phyloP scores from a whole-genome alignment of 2,888 invertebrate genomes.

The Drosophila neonasuta region DNA sequence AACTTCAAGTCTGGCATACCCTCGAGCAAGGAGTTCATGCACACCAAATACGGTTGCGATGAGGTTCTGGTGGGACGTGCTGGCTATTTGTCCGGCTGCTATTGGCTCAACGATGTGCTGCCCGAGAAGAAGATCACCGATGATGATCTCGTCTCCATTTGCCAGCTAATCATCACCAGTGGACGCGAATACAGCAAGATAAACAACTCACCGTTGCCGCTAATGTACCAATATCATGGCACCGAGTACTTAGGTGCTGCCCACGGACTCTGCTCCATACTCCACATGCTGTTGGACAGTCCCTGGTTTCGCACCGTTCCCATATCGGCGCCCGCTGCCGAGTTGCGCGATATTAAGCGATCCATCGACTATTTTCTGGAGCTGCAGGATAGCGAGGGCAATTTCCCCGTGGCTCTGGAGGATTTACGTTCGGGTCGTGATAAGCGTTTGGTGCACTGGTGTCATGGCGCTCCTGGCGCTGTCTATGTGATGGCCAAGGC shows the following conservation, averaged over 20 bases:
- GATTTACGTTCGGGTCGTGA: slow-evolving; percentile 83
- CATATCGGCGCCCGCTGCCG: slow-evolving; percentile 71
- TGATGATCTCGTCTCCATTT: slow-evolving; percentile 85
- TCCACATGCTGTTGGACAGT: slow-evolving; percentile 86
- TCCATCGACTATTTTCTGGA: slow-evolving; percentile 86
- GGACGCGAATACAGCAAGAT: slow-evolving; percentile 87
- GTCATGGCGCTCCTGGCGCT: slow-evolving; percentile 93
- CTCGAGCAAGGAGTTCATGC: slow-evolving; percentile 83
- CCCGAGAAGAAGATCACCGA: slow-evolving; percentile 77
- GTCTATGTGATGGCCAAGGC: slow-evolving; percentile 92
- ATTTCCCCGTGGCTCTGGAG: slow-evolving; percentile 90
- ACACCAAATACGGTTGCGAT: slow-evolving; percentile 88
- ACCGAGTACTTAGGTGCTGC: slow-evolving; percentile 84
- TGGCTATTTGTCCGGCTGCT: slow-evolving; percentile 90
- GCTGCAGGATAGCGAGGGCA: slow-evolving; percentile 87
- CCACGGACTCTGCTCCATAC: slow-evolving; percentile 86
- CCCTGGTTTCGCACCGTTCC: slow-evolving; percentile 81
- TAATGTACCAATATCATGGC: slow-evolving; percentile 88
- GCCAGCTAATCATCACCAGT: slow-evolving; percentile 87
- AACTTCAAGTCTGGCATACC: slow-evolving; percentile 80
- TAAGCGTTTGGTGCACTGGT: slow-evolving; percentile 93
- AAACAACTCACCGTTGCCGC: slow-evolving; percentile 85
- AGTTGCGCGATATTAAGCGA: slow-evolving; percentile 84
- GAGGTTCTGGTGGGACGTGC: slow-evolving; percentile 93
- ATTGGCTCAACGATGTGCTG: slow-evolving; percentile 85